Evolutionary conservation across 1,140 invertebrate species (phyloP).

Genomic region (Schmidtea mediterranea): DNA sequence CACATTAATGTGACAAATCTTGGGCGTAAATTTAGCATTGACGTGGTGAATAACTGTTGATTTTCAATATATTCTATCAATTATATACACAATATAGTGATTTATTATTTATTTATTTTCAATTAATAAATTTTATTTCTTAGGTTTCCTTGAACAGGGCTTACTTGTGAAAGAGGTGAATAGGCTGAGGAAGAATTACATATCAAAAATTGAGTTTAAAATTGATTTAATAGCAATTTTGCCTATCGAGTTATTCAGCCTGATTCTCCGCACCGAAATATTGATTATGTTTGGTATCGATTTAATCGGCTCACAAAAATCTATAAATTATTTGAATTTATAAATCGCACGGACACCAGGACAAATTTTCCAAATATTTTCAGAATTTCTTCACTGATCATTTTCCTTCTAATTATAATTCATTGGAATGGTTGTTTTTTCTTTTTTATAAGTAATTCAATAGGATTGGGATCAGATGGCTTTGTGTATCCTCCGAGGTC

Average conservation of each 20-base stretch:
- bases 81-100: too few species aligned
- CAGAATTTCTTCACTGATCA: constrained; percentile 30
- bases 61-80: too few species aligned
- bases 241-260: constrained; percentile 51
- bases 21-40: too few species aligned
- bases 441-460: constrained; percentile 49
- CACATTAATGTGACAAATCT: too few species aligned
- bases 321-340: constrained; percentile 25
- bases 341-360: constrained; percentile 63
- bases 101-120: too few species aligned
- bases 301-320: constrained; percentile 48
- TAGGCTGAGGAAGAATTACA: constrained; percentile 44
- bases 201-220: constrained; percentile 32
- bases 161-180: constrained; percentile 47
- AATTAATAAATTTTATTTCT: too few species aligned
- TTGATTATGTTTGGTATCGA: constrained; percentile 17
- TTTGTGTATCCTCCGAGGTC: constrained; percentile 36
- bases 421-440: constrained; percentile 87
- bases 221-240: constrained; percentile 43
- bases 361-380: constrained; percentile 53
- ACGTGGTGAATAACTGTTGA: too few species aligned
- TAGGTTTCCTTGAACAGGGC: constrained; percentile 65
- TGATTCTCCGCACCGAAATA: constrained; percentile 36
- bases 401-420: constrained; percentile 60
- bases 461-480: constrained; percentile 54